Conservation (phyloP, 2,888 invertebrate genomes). For the Strigamia crassipes region DNA sequence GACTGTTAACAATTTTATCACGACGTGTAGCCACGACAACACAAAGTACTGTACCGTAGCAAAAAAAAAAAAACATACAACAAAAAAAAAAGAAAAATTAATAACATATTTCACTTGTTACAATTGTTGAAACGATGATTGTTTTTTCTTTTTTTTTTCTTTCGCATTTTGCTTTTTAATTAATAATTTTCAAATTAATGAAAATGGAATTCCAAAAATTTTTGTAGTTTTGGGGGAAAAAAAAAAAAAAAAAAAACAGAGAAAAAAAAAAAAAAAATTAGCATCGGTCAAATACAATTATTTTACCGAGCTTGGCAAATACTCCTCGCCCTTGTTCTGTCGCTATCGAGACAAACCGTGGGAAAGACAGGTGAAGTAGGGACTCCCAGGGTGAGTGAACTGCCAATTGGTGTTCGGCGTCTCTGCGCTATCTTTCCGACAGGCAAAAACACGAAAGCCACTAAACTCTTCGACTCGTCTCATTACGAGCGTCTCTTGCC, state of each 20-base stretch:
- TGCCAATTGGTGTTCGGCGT: conserved; percentile 17
- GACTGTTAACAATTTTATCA: neutral
- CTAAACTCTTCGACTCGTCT: conserved; percentile 24
- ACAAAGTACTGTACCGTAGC: neutral
- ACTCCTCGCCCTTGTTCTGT: conserved; percentile 1
- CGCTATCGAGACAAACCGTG: conserved; percentile 29
- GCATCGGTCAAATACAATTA: conserved; percentile 9
- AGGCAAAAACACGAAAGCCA: conserved; percentile 31
- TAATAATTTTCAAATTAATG: neutral
- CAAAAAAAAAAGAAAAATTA: no score
- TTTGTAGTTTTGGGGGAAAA: conserved; percentile 37
- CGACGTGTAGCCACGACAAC: conserved; percentile 24
- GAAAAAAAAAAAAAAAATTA: neutral
- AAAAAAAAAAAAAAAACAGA: neutral
- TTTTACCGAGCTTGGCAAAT: conserved; percentile 20
- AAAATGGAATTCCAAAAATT: conserved; percentile 33
- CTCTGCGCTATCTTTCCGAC: conserved; percentile 1
- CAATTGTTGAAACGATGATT: neutral
- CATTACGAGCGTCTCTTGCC: conserved; percentile 24
- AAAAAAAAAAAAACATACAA: neutral
- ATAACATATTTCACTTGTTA: conserved; percentile 20
- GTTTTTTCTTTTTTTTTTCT: conserved; percentile 3
- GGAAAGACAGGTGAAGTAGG: conserved; percentile 37
- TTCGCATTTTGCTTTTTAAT: neutral
- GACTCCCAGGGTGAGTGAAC: conserved; percentile 24